Conservation (phyloP, 1,140 invertebrate species). For the Micrasema minimum region DNA sequence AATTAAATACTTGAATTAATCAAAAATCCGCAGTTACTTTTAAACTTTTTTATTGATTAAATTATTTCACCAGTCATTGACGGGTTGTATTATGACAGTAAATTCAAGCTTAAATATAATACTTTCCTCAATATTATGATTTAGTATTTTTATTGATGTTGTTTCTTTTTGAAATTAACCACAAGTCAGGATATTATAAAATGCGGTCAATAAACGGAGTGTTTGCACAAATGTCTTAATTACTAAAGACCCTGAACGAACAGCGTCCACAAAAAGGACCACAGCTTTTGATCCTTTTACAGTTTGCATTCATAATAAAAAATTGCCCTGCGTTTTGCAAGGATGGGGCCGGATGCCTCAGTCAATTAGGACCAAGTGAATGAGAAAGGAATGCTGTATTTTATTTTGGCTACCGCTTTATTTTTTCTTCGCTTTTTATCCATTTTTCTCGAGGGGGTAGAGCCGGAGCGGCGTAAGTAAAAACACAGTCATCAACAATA, state of each 20-base stretch:
- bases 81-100: no score
- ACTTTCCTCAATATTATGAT: no score
- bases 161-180: no score
- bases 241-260: background rate
- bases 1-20: no score
- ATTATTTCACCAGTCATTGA: no score
- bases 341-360: slow-evolving; percentile 23
- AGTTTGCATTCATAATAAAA: slow-evolving; percentile 20
- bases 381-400: slow-evolving; percentile 40
- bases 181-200: no score
- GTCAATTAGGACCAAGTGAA: slow-evolving; percentile 41
- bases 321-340: slow-evolving; percentile 9
- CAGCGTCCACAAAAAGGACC: background rate
- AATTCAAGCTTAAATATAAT: no score
- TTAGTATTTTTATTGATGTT: no score
- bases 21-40: no score
- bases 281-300: slow-evolving; percentile 9
- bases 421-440: slow-evolving; percentile 25
- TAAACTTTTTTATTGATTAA: no score
- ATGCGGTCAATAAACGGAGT: background rate
- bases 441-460: slow-evolving; percentile 21
- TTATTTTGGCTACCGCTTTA: slow-evolving; percentile 32
- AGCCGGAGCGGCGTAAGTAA: no score
- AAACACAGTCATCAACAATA: no score
- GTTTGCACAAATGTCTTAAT: slow-evolving; percentile 7